Evolutionary conservation across 2,797 vertebrate genomes (phyloP).

Genomic region (Ambastaia sidthimunki): DNA sequence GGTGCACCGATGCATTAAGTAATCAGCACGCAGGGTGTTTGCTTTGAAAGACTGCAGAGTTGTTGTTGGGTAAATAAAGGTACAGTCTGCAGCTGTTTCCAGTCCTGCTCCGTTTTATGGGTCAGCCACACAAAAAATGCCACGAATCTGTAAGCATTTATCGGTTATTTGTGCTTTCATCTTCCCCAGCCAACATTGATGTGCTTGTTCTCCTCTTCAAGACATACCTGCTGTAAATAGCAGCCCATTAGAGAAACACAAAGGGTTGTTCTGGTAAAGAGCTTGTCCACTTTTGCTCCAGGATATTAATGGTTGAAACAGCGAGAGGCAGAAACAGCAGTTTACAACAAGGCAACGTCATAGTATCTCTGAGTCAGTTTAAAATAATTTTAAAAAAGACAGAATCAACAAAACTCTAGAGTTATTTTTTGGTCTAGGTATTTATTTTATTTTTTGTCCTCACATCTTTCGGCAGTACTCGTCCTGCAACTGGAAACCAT

Average conservation of each 20-base stretch:
- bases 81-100: slow-evolving; percentile 43
- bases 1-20: slow-evolving; percentile 32
- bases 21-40: slow-evolving; percentile 31
- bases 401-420: not conserved
- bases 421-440: not conserved
- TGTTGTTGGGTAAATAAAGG: slow-evolving; percentile 42
- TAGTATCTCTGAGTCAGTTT: slow-evolving; percentile 8
- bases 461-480: not conserved
- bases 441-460: slow-evolving; percentile 2
- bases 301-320: slow-evolving; percentile 31
- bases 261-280: slow-evolving; percentile 38
- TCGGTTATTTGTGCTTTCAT: slow-evolving; percentile 69
- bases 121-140: slow-evolving; percentile 27
- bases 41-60: slow-evolving; percentile 8
- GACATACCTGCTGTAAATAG: slow-evolving; percentile 49
- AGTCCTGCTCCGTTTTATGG: slow-evolving; percentile 45
- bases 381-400: not conserved
- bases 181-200: slow-evolving; percentile 62
- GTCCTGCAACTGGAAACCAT: not conserved
- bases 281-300: slow-evolving; percentile 22
- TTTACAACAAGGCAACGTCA: slow-evolving; percentile 6
- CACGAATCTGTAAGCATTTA: slow-evolving; percentile 76
- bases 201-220: slow-evolving; percentile 63
- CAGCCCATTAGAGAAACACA: slow-evolving; percentile 50
- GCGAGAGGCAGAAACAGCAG: slow-evolving; percentile 17